Evolutionary conservation across 1,140 invertebrate genomes (phyloP), one percentile per base, ranked within the genome.

Genomic region (Drosophila neocordata): DNA sequence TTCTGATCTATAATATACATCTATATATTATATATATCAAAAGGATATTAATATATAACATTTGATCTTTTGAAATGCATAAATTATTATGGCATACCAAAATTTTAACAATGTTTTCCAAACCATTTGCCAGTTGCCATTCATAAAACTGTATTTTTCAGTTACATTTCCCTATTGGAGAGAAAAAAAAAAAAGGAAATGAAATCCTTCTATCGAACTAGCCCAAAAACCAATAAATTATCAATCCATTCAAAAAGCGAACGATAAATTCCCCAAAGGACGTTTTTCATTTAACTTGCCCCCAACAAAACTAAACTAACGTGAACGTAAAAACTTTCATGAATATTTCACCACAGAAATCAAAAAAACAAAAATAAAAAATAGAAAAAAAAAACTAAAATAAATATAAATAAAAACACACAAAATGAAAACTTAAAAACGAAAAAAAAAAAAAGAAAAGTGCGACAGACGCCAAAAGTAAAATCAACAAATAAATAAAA

Each of bases 401-500:
- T n/a, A n/a, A n/a, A n/a, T n/a, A n/a, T n/a, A n/a, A n/a, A n/a
- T n/a, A n/a, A n/a, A n/a, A n/a, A n/a, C n/a, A n/a, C n/a, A n/a
- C n/a, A n/a, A n/a, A n/a, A n/a, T n/a, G n/a, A n/a, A n/a, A n/a
- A n/a, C n/a, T n/a, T n/a, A n/a, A n/a, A n/a, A n/a, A n/a, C n/a
- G n/a, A n/a, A n/a, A n/a, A 48, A 80, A 80, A 85, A 70, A 80
- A 48, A 18, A 48, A 48, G 41, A 48, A 48, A 48, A 48, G 66
- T 76, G 59, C 73, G 77, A 80, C 80, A 68, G 77, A 67, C 68
- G 76, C 60, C 63, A 78, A 73, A 65, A 65, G 70, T 61, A 73
- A 63, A 68, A 85, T 73, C 65, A 83, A 84, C 80, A 84, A 87
- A 87, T 87, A 81, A 81, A 87, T 69, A 85, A 84, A 85, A 81